Base-by-base conservation (phyloP, 2,797 vertebrate species). In the Chaunax sp. region DNA sequence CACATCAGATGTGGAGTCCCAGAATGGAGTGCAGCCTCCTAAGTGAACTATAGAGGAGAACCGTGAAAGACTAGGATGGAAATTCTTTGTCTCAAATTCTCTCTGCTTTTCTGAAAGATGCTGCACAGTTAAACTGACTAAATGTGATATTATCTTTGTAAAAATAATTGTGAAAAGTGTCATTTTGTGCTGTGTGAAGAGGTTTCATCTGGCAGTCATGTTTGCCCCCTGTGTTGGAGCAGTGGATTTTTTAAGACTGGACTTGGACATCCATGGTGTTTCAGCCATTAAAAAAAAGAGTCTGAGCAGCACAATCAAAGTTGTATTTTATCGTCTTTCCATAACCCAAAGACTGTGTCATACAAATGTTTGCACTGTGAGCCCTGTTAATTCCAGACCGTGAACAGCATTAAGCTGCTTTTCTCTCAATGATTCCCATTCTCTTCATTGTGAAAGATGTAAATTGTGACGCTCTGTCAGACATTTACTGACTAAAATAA, bases 21-120 rank as follows among this genome's bases (percentile, higher is more conserved):
- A 72, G 97, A 98, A 77, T 98, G 97, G 97, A 95, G 92, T 0
- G 95, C 96, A 75, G 95, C 95, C 82, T 97, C 96, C 87, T 98
- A 97, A 96, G 91, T 35, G 75, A 85, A 69, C 72, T 59, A 52
- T 43, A 59, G 49, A 59, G 49, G 58, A 81, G 41, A 53, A 35
- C 11, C 38, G 9, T 16, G 15, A 75, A 52, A 78, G 50, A 80
- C 77, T 71, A 19, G 62, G 71, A 70, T 51, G 49, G 33, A 66
- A 62, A 61, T 64, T 75, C 64, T 59, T 77, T 45, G 30, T 64
- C 57, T 73, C 40, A 15, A 70, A 74, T 47, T 50, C 60, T 69
- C 62, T 54, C 54, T 50, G 69, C 19, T 81, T 47, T 64, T 70
- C 50, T 64, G 75, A 69, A 57, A 77, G 54, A 82, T 66, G 72